Conservation (phyloP, 2,888 invertebrate genomes). For the Cryptosula pallasiana region DNA sequence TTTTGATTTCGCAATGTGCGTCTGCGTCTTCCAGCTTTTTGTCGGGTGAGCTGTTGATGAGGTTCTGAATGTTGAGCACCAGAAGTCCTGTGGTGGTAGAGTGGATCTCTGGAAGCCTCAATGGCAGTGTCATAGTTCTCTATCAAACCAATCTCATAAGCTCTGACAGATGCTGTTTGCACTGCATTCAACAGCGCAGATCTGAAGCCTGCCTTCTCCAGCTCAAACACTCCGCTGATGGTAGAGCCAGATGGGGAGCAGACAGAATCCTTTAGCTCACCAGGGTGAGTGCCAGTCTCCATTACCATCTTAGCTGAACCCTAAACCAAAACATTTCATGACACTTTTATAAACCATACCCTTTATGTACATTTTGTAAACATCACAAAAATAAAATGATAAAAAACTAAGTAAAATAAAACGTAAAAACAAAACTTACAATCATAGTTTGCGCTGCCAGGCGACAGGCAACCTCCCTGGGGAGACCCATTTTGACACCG, state of each 20-base stretch:
- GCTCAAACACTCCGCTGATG: slow-evolving; percentile 76
- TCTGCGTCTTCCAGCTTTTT: not conserved
- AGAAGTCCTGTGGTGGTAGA: not conserved
- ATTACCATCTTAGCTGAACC: slow-evolving; percentile 83
- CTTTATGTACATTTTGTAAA: too few relatives aligned
- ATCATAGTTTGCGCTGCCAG: slow-evolving; percentile 86
- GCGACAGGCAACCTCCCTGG: slow-evolving; percentile 76
- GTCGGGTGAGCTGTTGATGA: not conserved
- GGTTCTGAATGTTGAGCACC: not conserved
- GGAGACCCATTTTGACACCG: slow-evolving; percentile 88
- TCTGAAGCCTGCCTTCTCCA: slow-evolving; percentile 77
- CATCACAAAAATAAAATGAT: too few relatives aligned
- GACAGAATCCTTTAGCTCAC: slow-evolving; percentile 81
- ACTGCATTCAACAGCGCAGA: slow-evolving; percentile 82
- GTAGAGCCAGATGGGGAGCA: slow-evolving; percentile 86
- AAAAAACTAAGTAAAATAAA: too few relatives aligned
- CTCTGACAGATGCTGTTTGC: slow-evolving; percentile 67
- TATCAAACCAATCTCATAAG: slow-evolving; percentile 37
- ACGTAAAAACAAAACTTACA: slow-evolving; percentile 40
- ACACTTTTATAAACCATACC: too few relatives aligned
- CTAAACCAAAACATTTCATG: too few relatives aligned
- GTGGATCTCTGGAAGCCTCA: not conserved
- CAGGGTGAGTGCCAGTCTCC: slow-evolving; percentile 73
- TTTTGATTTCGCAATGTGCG: not conserved
- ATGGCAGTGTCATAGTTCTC: slow-evolving; percentile 22